Evolutionary conservation across 1,140 invertebrate species (phyloP), one percentile per base, ranked within the genome.

Genomic region (Sminthurinus signatus): DNA sequence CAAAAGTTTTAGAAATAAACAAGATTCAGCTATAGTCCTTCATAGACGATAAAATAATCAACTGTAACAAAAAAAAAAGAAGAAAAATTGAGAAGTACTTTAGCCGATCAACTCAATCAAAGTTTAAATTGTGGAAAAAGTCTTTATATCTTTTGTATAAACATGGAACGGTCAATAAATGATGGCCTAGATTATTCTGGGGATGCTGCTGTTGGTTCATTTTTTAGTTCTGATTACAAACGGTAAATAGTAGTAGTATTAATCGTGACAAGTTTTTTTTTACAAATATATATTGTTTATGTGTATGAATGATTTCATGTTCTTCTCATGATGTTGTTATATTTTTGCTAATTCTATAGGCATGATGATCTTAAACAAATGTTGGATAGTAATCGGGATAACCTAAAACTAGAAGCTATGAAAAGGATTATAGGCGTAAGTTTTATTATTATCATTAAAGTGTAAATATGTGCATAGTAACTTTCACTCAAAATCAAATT

Each of bases 331-430:
- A 15, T 32, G 31, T n/a, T 57, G 27, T 15, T 21, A 21, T 27
- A 31, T 55, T 21, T 17, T 25, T 55, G 12, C 28, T 14, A 55
- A 36, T 36, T 39, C 3, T 52, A 59, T 64, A 93, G 91, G 71
- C 91, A 96, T 81, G 90, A 93, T 73, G 89, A 93, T 74, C 79
- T 93, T 27, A 92, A 93, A 74, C 85, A 91, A 76, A 99, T 99
- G 96, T 76, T 99, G 67, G 96, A 99, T 78, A 91, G 91, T 65
- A 98, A 92, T 73, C 96, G 98, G 80, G 96, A 99, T 79, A 91
- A 88, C 28, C 79, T 96, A 2, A 99, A 99, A 76, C 76, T 99
- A 65, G 97, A 99, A 79, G 96, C 97, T 17, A 99, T 99, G 97
- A 99, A 98, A 78, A 82, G 96, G 72, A 98, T 99, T 57, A 98